Conservation (phyloP, 1,140 invertebrate genomes). For the Drosophila punjabiensis region DNA sequence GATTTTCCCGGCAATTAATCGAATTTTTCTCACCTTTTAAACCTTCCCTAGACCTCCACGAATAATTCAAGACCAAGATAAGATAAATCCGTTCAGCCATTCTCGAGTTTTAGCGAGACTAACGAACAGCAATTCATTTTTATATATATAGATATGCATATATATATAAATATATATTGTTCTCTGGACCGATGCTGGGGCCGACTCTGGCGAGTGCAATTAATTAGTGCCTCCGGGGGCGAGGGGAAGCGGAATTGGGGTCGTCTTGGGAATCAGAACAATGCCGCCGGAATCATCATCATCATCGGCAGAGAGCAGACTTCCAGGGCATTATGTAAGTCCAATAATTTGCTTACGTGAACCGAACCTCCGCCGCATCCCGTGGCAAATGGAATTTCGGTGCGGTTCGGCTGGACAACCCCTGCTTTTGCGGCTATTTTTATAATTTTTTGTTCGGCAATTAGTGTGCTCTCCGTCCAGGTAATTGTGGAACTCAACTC, state of each 20-base stretch:
- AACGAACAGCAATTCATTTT: no score
- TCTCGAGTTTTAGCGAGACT: no score
- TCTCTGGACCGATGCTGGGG: conserved; percentile 28
- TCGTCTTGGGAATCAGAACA: conserved; percentile 34
- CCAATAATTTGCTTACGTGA: conserved; percentile 40
- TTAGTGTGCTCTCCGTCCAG: conserved; percentile 17
- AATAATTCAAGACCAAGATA: no score
- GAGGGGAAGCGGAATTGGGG: conserved; percentile 42
- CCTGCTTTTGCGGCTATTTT: conserved; percentile 13
- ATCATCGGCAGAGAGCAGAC: no score
- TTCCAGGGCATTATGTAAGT: conserved; percentile 32
- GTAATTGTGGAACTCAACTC: conserved; percentile 17
- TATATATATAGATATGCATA: no score
- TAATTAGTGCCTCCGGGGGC: conserved; percentile 49
- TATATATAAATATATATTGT: conserved; percentile 8
- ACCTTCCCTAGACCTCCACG: no score
- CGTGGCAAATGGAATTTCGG: conserved; percentile 30
- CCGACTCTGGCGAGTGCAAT: conserved; percentile 49
- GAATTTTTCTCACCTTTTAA: no score
- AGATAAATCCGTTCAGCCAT: no score
- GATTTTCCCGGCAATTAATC: no score
- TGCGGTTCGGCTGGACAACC: background rate
- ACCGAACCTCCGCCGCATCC: conserved; percentile 1
- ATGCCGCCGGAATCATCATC: no score
- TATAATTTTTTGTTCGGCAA: conserved; percentile 15